These are phyloP conservation scores for Andrena bucephala DNA, from an alignment of 2,888 invertebrate species.

Conservation along the genomic window DNA sequence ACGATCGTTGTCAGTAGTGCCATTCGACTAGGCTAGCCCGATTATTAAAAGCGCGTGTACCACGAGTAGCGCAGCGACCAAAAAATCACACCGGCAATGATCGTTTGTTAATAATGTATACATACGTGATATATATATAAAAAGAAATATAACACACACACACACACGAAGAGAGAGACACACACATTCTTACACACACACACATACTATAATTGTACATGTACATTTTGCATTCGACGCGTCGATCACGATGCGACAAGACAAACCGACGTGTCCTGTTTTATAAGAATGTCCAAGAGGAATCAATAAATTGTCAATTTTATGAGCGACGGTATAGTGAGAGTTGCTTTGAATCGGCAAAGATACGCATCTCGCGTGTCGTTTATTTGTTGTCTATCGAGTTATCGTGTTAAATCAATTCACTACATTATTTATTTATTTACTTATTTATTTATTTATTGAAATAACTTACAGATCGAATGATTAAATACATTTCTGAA, in stretches of 20 bases:
- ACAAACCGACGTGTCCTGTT: conserved; percentile 68
- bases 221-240: conserved; percentile 62
- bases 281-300: conserved; percentile 75
- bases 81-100: conserved; percentile 72
- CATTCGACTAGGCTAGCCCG: conserved; percentile 51
- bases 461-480: conserved; percentile 65
- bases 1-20: conserved; percentile 87
- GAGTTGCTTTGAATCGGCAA: conserved; percentile 7
- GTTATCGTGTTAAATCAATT: conserved; percentile 5
- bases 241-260: conserved; percentile 63
- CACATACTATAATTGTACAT: conserved; percentile 58
- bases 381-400: conserved; percentile 17
- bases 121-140: conserved; percentile 10
- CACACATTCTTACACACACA: conserved; percentile 14
- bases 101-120: conserved; percentile 65
- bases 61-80: conserved; percentile 70
- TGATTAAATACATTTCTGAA: conserved; percentile 68
- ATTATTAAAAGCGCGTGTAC: conserved; percentile 58
- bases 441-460: conserved; percentile 57
- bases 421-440: conserved; percentile 1
- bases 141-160: conserved; percentile 19
- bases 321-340: conserved; percentile 58
- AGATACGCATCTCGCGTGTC: not conserved
- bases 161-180: conserved; percentile 13
- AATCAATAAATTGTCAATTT: conserved; percentile 78